phyloP scores from a whole-genome alignment of 2,888 invertebrate genomes.

The Drosophila paramelanica region DNA sequence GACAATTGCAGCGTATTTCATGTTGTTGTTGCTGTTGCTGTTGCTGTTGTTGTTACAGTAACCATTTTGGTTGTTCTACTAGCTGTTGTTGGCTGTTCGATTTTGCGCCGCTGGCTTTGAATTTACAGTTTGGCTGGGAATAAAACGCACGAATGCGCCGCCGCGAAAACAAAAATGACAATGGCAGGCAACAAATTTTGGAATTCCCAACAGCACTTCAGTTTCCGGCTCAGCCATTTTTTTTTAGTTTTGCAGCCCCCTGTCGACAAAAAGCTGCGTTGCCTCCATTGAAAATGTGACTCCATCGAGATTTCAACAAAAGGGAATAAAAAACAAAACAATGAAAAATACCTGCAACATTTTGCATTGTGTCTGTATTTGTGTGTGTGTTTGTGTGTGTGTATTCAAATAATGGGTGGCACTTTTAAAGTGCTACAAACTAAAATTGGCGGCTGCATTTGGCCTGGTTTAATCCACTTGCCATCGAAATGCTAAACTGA shows the following conservation, averaged over 20 bases:
- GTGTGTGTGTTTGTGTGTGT: constrained; percentile 11
- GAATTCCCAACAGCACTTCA: constrained; percentile 80
- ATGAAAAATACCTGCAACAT: constrained; percentile 51
- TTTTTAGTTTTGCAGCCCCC: constrained; percentile 7
- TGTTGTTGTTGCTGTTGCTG: constrained; percentile 13
- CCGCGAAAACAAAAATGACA: constrained; percentile 75
- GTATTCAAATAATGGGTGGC: constrained; percentile 39
- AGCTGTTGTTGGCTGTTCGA: constrained; percentile 52
- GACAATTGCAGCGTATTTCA: constrained; percentile 73
- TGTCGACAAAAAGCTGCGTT: constrained; percentile 56
- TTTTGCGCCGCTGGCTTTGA: constrained; percentile 76
- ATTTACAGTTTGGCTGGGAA: constrained; percentile 77
- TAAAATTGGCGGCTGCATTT: constrained; percentile 33
- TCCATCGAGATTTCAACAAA: constrained; percentile 72
- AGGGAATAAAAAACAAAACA: constrained; percentile 20
- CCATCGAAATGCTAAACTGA: constrained; percentile 35
- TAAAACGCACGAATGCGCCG: constrained; percentile 77
- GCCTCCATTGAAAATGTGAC: constrained; percentile 74
- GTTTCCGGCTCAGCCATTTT: constrained; percentile 67
- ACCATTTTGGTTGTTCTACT: constrained; percentile 13
- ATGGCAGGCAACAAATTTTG: constrained; percentile 80
- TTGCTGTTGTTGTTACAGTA: constrained; percentile 5
- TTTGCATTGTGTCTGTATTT: constrained; percentile 18
- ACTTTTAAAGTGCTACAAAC: constrained; percentile 52
- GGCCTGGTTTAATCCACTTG: constrained; percentile 34